Base-by-base conservation (phyloP, 2,113 vertebrate genomes). In the Onychostoma macrolepis region DNA sequence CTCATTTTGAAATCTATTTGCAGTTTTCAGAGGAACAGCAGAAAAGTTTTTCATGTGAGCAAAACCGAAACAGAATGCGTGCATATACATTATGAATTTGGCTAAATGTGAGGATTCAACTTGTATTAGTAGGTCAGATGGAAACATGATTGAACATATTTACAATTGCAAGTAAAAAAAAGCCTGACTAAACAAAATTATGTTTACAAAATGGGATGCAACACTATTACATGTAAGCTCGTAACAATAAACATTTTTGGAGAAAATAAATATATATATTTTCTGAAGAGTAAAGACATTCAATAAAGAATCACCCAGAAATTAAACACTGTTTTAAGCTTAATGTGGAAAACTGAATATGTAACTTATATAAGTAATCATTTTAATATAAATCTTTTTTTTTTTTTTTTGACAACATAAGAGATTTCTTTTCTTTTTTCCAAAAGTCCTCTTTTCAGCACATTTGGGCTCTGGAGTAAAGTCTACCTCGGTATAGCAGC, bases 401-500 rank as follows among this genome's bases (percentile, higher is more conserved):
- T 28, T 3, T 33, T 33, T 21, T 58, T 67, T 71, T 26, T 85
- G 80, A 89, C 88, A 80, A 84, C 79, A 90, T 88, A 65, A 86
- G 30, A 36, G 88, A 67, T 48, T 58, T 61, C 8, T 71, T 15
- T 17, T 45, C 21, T 48, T 48, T 28, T 69, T n/a, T 28, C 71
- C 21, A 56, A 84, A 87, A 89, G 88, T 80, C 84, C 63, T 67
- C 77, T 45, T 89, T 90, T 86, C 61, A 19, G 85, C 89, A 91
- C 48, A 89, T 43, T 91, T 89, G 90, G 92, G 89, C 89, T 91
- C 89, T 91, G 89, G 85, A 91, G 90, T 89, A 89, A 90, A 90
- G 92, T 90, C 92, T 88, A 89, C 90, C 80, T 92, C 87, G 48
- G 45, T 93, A 92, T 93, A 93, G 93, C 93, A 94, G 93, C 94